A percentile compares a stretch with the other conserved stretches of the same genome.
phyloP scores from a whole-genome alignment of 2,113 vertebrate species.

The Muntiacus reevesi region DNA sequence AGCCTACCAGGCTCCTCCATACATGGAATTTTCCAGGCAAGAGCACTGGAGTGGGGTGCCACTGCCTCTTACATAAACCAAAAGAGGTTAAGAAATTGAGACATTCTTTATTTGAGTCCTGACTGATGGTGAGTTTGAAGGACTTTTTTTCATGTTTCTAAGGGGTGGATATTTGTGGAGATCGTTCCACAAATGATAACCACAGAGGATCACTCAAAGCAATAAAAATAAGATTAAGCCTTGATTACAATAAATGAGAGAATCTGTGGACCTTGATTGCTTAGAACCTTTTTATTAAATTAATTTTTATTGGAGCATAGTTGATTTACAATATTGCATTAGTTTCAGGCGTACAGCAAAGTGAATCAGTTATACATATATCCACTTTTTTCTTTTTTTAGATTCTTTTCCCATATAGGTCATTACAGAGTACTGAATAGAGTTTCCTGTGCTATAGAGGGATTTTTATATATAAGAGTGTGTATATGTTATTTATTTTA shows the following conservation, averaged over 20 bases:
- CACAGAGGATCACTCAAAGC: background rate
- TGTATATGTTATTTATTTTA: background rate
- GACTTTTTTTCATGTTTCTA: background rate
- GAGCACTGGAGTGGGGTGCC: too few species aligned
- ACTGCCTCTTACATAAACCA: background rate
- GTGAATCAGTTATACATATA: background rate
- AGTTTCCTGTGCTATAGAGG: background rate
- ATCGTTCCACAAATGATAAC: background rate
- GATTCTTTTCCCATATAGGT: background rate
- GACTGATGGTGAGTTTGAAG: background rate
- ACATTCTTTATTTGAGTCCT: background rate
- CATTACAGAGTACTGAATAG: background rate
- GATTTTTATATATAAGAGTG: background rate
- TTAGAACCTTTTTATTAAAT: background rate
- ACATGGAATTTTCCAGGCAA: too few species aligned
- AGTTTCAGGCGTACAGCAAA: background rate
- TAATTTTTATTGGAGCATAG: background rate
- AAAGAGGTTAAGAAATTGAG: background rate
- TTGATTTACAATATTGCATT: background rate
- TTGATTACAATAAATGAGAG: background rate
- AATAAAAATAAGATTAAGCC: background rate
- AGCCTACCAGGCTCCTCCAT: too few species aligned
- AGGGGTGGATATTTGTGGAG: background rate
- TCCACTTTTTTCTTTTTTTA: background rate
- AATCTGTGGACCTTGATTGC: background rate